phyloP scores from a whole-genome alignment of 2,888 invertebrate genomes.

The Crocallis elinguaria region DNA sequence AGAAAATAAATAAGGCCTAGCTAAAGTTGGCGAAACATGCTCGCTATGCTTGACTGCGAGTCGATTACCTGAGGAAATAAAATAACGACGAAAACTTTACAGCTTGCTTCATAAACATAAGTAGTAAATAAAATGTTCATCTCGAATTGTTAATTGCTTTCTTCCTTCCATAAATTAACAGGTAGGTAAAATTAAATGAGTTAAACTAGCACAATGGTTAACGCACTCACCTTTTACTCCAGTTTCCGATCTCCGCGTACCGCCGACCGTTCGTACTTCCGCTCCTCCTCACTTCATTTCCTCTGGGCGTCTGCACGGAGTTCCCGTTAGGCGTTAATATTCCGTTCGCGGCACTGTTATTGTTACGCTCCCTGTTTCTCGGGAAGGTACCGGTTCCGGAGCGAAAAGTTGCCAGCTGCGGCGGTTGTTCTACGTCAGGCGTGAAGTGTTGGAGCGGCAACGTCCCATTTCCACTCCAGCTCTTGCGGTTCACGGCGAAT shows the following conservation, averaged over 20 bases:
- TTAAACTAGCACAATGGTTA: slow-evolving; percentile 41
- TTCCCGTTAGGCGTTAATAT: slow-evolving; percentile 83
- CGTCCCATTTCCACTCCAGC: slow-evolving; percentile 83
- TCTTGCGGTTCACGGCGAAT: slow-evolving; percentile 81
- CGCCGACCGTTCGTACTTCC: slow-evolving; percentile 82
- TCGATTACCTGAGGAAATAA: slow-evolving; percentile 21
- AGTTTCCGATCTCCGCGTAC: slow-evolving; percentile 86
- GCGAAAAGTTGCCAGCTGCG: slow-evolving; percentile 78
- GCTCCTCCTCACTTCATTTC: slow-evolving; percentile 83
- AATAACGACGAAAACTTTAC: slow-evolving; percentile 6
- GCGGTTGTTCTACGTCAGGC: slow-evolving; percentile 67
- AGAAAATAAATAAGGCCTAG: slow-evolving; percentile 74
- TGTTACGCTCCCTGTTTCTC: slow-evolving; percentile 79
- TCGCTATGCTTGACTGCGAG: slow-evolving; percentile 20
- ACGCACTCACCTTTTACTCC: slow-evolving; percentile 81
- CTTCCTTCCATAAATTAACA: slow-evolving; percentile 32
- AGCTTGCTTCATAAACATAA: not conserved
- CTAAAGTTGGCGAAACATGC: slow-evolving; percentile 68
- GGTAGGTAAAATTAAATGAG: slow-evolving; percentile 39
- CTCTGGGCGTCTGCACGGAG: slow-evolving; percentile 75
- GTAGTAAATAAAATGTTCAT: not conserved
- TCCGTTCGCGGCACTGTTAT: slow-evolving; percentile 75
- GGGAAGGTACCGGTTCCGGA: slow-evolving; percentile 82
- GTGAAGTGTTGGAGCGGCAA: slow-evolving; percentile 79
- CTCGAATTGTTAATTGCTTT: slow-evolving; percentile 26